Percentiles rank a stretch among this genome's conserved stretches.
Evolutionary conservation across 2,888 invertebrate species (phyloP).

Genomic region (Drosophila leonis): DNA sequence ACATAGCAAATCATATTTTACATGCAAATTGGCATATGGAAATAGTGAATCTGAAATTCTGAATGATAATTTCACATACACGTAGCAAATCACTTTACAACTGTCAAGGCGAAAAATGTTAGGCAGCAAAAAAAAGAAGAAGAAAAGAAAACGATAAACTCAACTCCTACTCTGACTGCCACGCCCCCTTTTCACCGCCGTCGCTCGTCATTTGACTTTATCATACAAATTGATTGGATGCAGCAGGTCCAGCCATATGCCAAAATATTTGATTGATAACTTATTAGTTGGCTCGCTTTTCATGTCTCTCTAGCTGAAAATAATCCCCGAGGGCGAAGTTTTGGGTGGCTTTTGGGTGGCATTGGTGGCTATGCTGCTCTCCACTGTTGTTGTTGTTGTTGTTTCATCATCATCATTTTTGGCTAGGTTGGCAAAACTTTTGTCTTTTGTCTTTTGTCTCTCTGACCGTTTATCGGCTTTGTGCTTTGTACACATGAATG

Average conservation of each 20-base stretch:
- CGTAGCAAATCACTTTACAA: conserved; percentile 80
- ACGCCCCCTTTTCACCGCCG: not conserved
- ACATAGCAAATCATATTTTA: conserved; percentile 70
- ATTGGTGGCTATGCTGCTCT: too few relatives aligned
- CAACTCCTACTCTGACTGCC: not conserved
- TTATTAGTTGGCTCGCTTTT: conserved; percentile 73
- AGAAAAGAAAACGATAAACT: not conserved
- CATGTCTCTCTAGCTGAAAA: conserved; percentile 38
- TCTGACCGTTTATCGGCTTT: conserved; percentile 55
- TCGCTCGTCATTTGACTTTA: conserved; percentile 46
- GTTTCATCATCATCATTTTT: conserved; percentile 53
- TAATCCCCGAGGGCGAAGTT: conserved; percentile 39
- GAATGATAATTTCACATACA: conserved; percentile 33
- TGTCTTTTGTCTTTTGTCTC: conserved; percentile 67
- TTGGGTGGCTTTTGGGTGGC: conserved; percentile 12
- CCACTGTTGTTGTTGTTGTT: too few relatives aligned
- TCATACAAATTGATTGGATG: conserved; percentile 63
- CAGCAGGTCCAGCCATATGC: conserved; percentile 69
- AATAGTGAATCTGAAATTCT: not conserved
- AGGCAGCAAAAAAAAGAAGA: conserved; percentile 18
- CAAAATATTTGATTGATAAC: conserved; percentile 79
- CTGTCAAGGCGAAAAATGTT: conserved; percentile 70
- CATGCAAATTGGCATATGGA: conserved; percentile 43
- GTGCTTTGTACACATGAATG: conserved; percentile 69
- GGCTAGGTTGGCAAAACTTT: conserved; percentile 69